Evolutionary conservation across 2,113 vertebrate genomes (phyloP).

Genomic region (Ailuropoda melanoleuca): DNA sequence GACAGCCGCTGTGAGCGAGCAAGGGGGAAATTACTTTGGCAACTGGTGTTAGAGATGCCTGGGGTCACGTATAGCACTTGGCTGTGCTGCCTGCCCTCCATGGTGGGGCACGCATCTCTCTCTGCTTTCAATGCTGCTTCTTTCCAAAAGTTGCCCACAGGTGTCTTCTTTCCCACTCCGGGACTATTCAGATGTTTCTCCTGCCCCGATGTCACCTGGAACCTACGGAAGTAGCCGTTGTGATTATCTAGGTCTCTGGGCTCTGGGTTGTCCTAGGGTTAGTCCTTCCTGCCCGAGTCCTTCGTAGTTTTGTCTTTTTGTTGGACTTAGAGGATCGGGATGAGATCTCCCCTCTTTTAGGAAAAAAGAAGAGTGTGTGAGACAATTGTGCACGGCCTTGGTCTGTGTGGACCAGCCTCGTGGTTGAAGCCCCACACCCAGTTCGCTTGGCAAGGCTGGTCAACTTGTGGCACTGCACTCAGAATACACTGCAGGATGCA

Average conservation of each 20-base stretch:
- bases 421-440: rapidly evolving
- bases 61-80: rapidly evolving
- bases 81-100: rapidly evolving
- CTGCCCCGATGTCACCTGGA: background rate
- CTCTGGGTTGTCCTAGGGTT: background rate
- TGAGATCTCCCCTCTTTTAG: background rate
- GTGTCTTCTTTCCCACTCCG: background rate
- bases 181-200: background rate
- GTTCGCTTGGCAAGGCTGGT: background rate
- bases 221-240: background rate
- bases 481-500: rapidly evolving
- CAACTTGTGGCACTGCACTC: rapidly evolving
- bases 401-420: background rate
- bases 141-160: background rate
- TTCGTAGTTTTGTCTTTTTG: background rate
- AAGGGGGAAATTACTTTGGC: background rate
- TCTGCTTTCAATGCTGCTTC: background rate
- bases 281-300: background rate
- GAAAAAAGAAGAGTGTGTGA: background rate
- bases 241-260: background rate
- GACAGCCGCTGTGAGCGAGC: background rate
- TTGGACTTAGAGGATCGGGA: background rate
- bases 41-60: background rate
- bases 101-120: background rate
- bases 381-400: background rate